Evolutionary conservation across 2,797 vertebrate species (phyloP).

Genomic region (Notolepis coatsorum): DNA sequence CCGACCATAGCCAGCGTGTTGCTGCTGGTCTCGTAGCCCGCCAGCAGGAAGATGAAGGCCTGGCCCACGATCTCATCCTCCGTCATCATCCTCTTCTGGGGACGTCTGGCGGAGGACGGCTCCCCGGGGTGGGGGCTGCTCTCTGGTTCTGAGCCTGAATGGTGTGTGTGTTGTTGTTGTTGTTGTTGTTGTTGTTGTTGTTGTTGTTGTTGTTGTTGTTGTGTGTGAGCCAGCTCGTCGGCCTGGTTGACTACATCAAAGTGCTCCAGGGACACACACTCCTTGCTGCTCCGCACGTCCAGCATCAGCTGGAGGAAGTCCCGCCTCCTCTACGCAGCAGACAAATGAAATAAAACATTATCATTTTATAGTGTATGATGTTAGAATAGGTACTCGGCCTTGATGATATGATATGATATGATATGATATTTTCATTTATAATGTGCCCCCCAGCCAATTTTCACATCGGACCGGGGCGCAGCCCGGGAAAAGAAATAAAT

Average conservation of each 20-base stretch:
- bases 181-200: slow-evolving; percentile 1
- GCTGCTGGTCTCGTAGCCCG: slow-evolving; percentile 92
- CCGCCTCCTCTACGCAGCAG: slow-evolving; percentile 80
- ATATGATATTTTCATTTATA: too few species aligned
- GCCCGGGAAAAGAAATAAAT: too few species aligned
- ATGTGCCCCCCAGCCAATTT: too few species aligned
- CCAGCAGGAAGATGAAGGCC: slow-evolving; percentile 91
- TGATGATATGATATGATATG: too few species aligned
- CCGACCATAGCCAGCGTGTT: slow-evolving; percentile 89
- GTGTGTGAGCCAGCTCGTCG: slow-evolving; percentile 13
- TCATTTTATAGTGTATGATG: too few species aligned
- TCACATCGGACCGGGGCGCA: too few species aligned
- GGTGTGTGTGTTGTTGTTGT: slow-evolving; percentile 6
- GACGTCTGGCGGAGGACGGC: slow-evolving; percentile 4
- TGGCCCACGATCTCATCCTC: slow-evolving; percentile 94
- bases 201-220: background rate
- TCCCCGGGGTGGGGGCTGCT: background rate
- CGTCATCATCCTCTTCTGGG: slow-evolving; percentile 79
- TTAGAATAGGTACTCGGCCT: too few species aligned
- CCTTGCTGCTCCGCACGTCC: slow-evolving; percentile 74
- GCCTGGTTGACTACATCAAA: slow-evolving; percentile 72
- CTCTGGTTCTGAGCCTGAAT: background rate
- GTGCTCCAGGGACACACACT: slow-evolving; percentile 61
- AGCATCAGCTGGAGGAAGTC: slow-evolving; percentile 96
- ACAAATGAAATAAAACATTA: background rate